phyloP scores from a whole-genome alignment of 1,140 invertebrate genomes.

The Aphaenogaster rudis region DNA sequence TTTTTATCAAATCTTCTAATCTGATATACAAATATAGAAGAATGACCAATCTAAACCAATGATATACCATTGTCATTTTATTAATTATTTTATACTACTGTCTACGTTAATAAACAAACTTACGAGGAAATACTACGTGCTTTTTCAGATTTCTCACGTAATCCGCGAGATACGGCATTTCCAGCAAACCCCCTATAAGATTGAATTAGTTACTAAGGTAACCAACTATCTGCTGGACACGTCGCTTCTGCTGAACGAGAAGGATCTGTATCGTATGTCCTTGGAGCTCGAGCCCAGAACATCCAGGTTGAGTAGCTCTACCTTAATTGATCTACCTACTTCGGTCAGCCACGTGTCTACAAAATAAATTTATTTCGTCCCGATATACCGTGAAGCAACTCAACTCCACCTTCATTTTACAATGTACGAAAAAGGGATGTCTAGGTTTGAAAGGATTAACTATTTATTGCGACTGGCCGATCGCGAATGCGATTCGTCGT shows the following conservation, averaged over 20 bases:
- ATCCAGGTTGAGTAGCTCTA: slow-evolving; percentile 88
- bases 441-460: not conserved
- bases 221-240: slow-evolving; percentile 94
- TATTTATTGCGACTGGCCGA: slow-evolving; percentile 1
- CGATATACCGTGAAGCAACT: not conserved
- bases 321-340: slow-evolving; percentile 76
- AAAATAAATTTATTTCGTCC: slow-evolving; percentile 58
- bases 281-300: slow-evolving; percentile 94
- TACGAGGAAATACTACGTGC: not conserved
- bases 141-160: slow-evolving; percentile 95
- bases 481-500: slow-evolving; percentile 33
- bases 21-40: not conserved
- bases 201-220: slow-evolving; percentile 94
- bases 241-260: slow-evolving; percentile 92
- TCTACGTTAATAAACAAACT: not conserved
- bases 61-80: not conserved
- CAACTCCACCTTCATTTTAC: not conserved
- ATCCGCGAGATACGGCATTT: slow-evolving; percentile 97
- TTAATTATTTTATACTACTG: slow-evolving; percentile 15
- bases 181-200: slow-evolving; percentile 97
- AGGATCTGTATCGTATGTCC: slow-evolving; percentile 94
- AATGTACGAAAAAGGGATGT: not conserved
- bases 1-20: not conserved
- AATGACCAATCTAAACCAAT: not conserved
- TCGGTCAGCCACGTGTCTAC: slow-evolving; percentile 71